Base-by-base conservation (phyloP, 2,797 vertebrate genomes). In the Anas bernieri region DNA sequence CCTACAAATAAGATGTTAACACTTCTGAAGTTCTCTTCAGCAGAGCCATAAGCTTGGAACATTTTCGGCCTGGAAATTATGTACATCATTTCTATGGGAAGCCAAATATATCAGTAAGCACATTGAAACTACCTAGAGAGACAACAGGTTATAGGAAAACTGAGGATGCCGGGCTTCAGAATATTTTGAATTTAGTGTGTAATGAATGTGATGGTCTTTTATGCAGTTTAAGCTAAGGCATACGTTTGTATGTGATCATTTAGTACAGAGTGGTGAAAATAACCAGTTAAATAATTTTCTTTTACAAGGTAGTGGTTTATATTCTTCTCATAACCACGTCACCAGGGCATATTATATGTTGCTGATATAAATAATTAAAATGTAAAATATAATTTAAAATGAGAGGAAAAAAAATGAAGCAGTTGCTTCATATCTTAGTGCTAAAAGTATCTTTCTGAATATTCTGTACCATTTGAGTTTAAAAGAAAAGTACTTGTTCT, bases 31-130 rank as follows among this genome's bases (percentile, higher is more conserved):
- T 83, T 87, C 86, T 91, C 89, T 84, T 77, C 63, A 87, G 33
- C 64, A 77, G 56, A 31, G 16, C 75, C 70, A 63, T 79, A 89
- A 63, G 28, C 64, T 74, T 77, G 31, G 10, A 80, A 68, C 64
- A 4, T 80, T 89, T 92, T 68, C 83, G 37, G 31, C 50, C 68
- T 80, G 48, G 62, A 83, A 96, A 72, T 91, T 89, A 91, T 68
- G 92, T 87, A 74, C 35, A 41, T 46, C 70, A 54, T 85, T 87
- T 86, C 94, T 81, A 81, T 72, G 68, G 45, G 58, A 90, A 91
- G 72, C 48, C 76, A 93, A 86, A 80, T 89, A 46, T 17, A 55
- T 89, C 69, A 68, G 62, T 81, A 89, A 85, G 67, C 28, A 67
- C 54, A 31, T n/a, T 83, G 69, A 61, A 92, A 91, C 72, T 88